phyloP scores from a whole-genome alignment of 2,888 invertebrate genomes.

The Caenorhabditis sp. region DNA sequence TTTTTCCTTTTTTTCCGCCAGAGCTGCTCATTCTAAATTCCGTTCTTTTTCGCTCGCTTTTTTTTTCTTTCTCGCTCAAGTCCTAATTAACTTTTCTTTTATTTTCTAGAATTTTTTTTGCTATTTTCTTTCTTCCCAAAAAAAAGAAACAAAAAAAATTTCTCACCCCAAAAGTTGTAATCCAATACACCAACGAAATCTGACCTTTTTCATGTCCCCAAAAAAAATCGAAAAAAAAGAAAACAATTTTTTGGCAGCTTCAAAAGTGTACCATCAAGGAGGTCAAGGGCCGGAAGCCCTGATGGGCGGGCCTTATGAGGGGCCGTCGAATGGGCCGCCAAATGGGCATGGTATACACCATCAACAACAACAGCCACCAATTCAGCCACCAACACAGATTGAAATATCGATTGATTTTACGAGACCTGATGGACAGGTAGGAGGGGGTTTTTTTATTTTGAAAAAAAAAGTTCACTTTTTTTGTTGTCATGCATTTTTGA shows the following conservation, averaged over 20 bases:
- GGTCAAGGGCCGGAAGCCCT: not conserved
- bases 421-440: constrained; percentile 64
- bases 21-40: not conserved
- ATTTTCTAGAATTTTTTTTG: not conserved
- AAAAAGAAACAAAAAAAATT: not conserved
- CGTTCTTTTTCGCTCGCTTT: not conserved
- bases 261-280: constrained; percentile 1
- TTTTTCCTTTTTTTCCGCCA: not conserved
- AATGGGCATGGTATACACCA: constrained; percentile 7
- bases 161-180: not conserved
- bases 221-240: no score
- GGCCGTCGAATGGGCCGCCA: not conserved
- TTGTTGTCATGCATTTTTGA: not conserved
- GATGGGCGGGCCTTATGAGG: not conserved
- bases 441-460: not conserved
- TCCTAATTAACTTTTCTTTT: constrained; percentile 1
- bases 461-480: not conserved
- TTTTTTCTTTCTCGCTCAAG: not conserved
- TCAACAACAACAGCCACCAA: constrained; percentile 5
- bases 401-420: constrained; percentile 66
- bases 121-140: not conserved
- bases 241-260: not conserved
- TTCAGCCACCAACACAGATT: constrained; percentile 47
- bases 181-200: not conserved
- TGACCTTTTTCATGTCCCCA: not conserved